Evolutionary conservation across 2,888 invertebrate genomes (phyloP), one percentile per base, ranked within the genome.

Genomic region (Dugesia japonica): DNA sequence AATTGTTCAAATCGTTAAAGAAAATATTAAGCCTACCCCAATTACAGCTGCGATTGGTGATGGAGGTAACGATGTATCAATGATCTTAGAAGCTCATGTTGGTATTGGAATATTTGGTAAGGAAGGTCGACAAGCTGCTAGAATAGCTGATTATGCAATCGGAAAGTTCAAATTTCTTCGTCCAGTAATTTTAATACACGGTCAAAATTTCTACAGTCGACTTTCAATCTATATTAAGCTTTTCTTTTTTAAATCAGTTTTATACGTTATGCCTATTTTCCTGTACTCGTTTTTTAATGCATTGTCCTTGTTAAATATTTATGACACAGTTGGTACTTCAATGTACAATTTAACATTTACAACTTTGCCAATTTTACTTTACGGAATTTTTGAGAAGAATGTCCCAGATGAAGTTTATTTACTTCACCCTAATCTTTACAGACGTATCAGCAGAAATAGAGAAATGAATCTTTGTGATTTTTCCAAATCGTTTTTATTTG

Each of bases 21-120:
- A 84, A 20, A 80, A 79, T 85, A 86, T 7, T 86, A 56, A 15
- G 17, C 85, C 9, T 86, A 87, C 79, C 72, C 91, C 93, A 0
- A 88, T 90, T 71, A 93, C 92, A 0, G 94, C 94, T 0, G 93
- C 95, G 0, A 91, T 95, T 74, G 95, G 95, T 0, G 95, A 95
- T 82, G 95, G 95, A 0, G 95, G 94, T 72, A 95, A 95, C 84
- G 95, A 95, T 84, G 94, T 95, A 38, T 92, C 93, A 42, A 95
- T 95, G 95, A 94, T 95, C 81, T 93, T 94, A 82, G 94, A 93
- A 71, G 77, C 77, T 20, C 38, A 77, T 33, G 77, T 77, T 77
- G 77, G 77, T 4, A 42, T 77, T 20, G 77, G 87, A 23, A 85
- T 87, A 72, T 85, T 87, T 83, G 87, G 87, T 0, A 87, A 87